Evolutionary conservation across 2,113 vertebrate genomes (phyloP).

Genomic region (Phalacrocorax pelagicus): DNA sequence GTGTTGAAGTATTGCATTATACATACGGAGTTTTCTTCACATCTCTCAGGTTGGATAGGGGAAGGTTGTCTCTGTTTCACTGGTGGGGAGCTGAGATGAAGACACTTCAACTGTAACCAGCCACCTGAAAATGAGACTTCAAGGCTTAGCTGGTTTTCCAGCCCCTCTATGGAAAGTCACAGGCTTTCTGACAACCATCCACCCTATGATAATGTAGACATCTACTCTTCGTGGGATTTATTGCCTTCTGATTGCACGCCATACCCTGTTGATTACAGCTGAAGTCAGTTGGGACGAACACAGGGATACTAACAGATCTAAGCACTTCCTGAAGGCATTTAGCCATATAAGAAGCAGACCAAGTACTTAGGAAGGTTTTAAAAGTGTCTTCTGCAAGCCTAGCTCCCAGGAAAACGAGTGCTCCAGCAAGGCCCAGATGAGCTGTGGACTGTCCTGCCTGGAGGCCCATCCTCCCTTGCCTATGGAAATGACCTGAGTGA

Average conservation of each 20-base stretch:
- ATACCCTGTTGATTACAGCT: not conserved
- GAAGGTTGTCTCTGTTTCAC: not conserved
- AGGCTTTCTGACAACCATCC: not conserved
- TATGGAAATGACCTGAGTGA: not conserved
- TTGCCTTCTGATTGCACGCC: not conserved
- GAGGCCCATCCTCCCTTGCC: not conserved
- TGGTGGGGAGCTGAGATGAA: not conserved
- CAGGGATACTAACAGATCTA: not conserved
- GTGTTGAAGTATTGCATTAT: not conserved
- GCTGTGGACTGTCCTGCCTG: not conserved
- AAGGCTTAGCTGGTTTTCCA: not conserved
- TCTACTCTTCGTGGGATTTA: not conserved
- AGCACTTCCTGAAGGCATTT: not conserved
- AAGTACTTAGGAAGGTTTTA: not conserved
- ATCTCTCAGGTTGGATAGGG: not conserved
- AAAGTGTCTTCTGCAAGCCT: not conserved
- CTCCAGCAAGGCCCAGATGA: not conserved
- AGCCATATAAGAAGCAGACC: not conserved
- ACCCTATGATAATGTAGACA: not conserved
- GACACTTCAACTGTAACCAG: not conserved
- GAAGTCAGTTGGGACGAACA: not conserved
- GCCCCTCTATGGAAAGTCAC: not conserved
- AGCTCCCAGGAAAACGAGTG: not conserved
- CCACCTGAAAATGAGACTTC: not conserved
- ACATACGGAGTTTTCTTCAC: not conserved